Evolutionary conservation across 1,140 invertebrate species (phyloP).

Genomic region (fruit fly (Drosophila melanogaster)): DNA sequence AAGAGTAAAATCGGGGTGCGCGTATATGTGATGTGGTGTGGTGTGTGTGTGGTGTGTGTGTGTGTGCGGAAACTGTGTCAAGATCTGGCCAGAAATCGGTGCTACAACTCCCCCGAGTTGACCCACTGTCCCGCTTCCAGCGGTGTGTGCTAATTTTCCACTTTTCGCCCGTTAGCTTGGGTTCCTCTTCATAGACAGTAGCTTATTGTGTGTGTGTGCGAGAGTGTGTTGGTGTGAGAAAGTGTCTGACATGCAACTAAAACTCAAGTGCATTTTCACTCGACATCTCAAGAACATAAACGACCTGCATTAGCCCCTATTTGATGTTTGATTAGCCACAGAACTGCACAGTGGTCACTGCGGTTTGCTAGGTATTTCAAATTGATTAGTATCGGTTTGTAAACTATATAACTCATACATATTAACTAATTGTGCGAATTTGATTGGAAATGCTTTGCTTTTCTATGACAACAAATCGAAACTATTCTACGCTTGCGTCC

Average conservation of each 20-base stretch:
- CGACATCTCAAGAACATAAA: conserved; percentile 49
- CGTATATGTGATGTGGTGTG: conserved; percentile 14
- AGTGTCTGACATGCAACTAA: conserved; percentile 45
- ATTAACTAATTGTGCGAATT: too few relatives aligned
- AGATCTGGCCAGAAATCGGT: conserved; percentile 28
- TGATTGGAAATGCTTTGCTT: too few relatives aligned
- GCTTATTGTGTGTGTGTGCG: conserved; percentile 11
- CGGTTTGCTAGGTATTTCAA: too few relatives aligned
- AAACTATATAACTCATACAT: too few relatives aligned
- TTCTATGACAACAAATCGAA: not conserved
- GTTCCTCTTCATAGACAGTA: not conserved
- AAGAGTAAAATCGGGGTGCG: conserved; percentile 28
- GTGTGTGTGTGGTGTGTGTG: conserved; percentile 2
- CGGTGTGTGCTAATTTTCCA: conserved; percentile 18
- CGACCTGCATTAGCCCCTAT: conserved; percentile 24
- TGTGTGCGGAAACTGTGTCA: conserved; percentile 29
- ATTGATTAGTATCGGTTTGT: too few relatives aligned
- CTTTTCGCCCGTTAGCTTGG: conserved; percentile 3
- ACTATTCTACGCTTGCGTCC: not conserved
- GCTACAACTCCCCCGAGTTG: conserved; percentile 14
- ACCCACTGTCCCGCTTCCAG: conserved; percentile 42
- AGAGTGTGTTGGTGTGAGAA: conserved; percentile 9
- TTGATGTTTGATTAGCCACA: conserved; percentile 48
- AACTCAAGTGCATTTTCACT: conserved; percentile 48
- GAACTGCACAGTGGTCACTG: not conserved